Base-by-base conservation (phyloP, 2,113 vertebrate genomes). In the Eudyptes chrysolophus region DNA sequence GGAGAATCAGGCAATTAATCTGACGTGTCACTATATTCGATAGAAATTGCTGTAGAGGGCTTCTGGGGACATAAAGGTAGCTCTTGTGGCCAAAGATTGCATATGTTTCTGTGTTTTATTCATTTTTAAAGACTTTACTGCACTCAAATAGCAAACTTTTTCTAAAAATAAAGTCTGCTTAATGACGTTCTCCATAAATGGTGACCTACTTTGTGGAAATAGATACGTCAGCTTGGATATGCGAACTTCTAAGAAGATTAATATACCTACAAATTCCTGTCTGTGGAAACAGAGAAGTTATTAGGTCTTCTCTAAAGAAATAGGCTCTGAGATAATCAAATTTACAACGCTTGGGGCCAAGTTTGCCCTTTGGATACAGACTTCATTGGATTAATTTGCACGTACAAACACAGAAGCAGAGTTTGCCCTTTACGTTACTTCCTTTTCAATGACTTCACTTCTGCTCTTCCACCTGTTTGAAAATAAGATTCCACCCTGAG, bases 1-100 rank as follows among this genome's bases (percentile, higher is more conserved):
- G 82, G 32, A 92, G 44, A 94, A 82, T 20, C 18, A 44, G 5
- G 52, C 85, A 95, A 96, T 97, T 93, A 96, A 96, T 96, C 75
- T 96, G 76, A 94, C 95, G 44, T 92, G 72, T 92, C 95, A 94
- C 61, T 84, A 8, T 68, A 72, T 90, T 93, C 3, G 1, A 80
- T 38, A 66, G n/a, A 95, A 87, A 89, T 94, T 78, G 68, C 62
- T 60, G 60, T 11, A 52, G 40, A 79, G 61, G 84, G 25, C 62
- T 97, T 97, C 65, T 89, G 20, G 79, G 74, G 52, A 64, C 36
- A 91, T 65, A 54, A 77, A 92, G 9, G 46, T 90, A 87, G 54
- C 55, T 88, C 87, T 75, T 34, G 34, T 57, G 89, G 55, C 69
- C 42, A 49, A 89, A 90, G 90, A 72, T 7, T 71, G 68, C 42